Conservation (phyloP, 2,888 invertebrate species). For the Dorcus hopei region DNA sequence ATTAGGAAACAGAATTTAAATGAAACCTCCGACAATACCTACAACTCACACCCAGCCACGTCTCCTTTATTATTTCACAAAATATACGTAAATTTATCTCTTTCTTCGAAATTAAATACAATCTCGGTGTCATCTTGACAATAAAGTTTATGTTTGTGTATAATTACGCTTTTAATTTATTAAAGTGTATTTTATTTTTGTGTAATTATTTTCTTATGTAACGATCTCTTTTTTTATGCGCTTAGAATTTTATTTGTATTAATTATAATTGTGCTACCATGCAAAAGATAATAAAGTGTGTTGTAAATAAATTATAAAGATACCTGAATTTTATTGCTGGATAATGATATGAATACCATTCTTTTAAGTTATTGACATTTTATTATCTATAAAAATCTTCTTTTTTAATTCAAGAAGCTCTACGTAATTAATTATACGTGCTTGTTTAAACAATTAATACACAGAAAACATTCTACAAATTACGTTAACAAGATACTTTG, state of each 20-base stretch:
- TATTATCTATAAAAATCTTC: no score
- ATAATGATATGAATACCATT: no score
- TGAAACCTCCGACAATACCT: neutral
- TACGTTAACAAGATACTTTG: no score
- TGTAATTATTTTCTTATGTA: neutral
- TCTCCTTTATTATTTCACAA: neutral
- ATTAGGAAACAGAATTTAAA: neutral
- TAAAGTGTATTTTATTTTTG: conserved; percentile 4
- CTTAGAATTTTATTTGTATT: neutral
- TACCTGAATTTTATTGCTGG: no score
- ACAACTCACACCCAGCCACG: neutral
- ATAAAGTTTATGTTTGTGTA: conserved; percentile 13
- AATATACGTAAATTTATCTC: conserved; percentile 6
- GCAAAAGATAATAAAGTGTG: no score
- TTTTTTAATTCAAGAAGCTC: no score
- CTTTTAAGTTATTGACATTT: no score
- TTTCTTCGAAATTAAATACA: conserved; percentile 13
- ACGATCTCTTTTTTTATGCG: neutral
- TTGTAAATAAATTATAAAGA: no score
- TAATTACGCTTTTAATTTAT: conserved; percentile 11
- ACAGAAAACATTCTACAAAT: no score
- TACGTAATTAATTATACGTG: no score
- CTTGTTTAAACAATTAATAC: no score
- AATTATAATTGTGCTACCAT: neutral
- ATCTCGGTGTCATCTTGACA: conserved; percentile 10